Base-by-base conservation (phyloP, 2,797 vertebrate species). In the Neosilurus mollespiculum region DNA sequence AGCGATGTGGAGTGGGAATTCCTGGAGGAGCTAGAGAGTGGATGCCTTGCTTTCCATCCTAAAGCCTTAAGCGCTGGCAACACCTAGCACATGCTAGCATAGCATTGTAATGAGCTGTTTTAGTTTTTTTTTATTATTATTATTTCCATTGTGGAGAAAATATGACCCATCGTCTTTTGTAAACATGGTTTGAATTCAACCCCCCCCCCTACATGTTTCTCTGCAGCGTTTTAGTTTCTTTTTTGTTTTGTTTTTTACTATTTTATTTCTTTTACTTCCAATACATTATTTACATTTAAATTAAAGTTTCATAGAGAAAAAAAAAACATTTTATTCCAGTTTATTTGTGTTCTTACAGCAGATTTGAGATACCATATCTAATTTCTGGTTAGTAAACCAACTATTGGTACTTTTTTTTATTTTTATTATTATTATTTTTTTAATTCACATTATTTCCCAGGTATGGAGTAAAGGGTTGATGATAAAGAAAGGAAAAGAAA, bases 211-310 rank as follows among this genome's bases (percentile, higher is more conserved):
- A 22, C 14, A 51, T 30, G 10, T 37, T 77, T 61, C 30, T 37
- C 30, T 43, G 10, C 22, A 58, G 69, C 77, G 66, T 78, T 75
- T 83, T 49, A 18, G 16, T 37, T 22, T 82, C 26, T n/a, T 83
- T 83, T 69, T 53, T 81, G 0, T 56, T 14, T 12, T 56, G 10
- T 72, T 10, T 6, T 54, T 37, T 59, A 53, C 67, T 83, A 37
- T 58, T 79, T 65, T 43, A 15, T 80, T 61, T 78, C 43, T 78
- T 26, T 82, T 20, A 49, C 73, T 83, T 85, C 84, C 70, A 65
- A 84, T 90, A 86, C 86, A 89, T 86, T 93, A 89, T 37, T 5
- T 92, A 92, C 90, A 92, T 89, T 89, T 86, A 88, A 88, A 89
- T 90, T 89, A 81, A 89, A 86, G 51, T 88, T 91, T 89, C 84